Conservation (phyloP, 1,140 invertebrate species). For the Drosophila orosa region DNA sequence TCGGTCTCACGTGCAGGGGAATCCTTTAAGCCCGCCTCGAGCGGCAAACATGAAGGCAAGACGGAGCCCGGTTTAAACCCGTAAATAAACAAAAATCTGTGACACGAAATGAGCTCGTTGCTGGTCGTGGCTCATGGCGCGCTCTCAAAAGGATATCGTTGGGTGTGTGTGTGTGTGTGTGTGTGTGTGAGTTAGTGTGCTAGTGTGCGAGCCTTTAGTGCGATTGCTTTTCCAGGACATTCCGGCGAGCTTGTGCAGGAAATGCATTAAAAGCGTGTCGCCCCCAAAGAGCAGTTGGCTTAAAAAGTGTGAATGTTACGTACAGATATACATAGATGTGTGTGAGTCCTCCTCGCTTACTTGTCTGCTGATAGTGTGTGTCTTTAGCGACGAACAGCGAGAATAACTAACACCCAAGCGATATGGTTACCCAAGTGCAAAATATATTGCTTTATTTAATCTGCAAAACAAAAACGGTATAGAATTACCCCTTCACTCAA, state of each 20-base stretch:
- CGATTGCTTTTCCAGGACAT: slow-evolving; percentile 44
- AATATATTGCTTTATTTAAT: slow-evolving; percentile 26
- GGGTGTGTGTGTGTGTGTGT: slow-evolving; percentile 17
- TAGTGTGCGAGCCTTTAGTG: slow-evolving; percentile 39
- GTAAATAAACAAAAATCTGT: slow-evolving; percentile 72
- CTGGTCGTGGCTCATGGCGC: slow-evolving; percentile 7
- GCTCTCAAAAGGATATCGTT: slow-evolving; percentile 48
- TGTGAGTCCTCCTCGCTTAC: slow-evolving; percentile 5
- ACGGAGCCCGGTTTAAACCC: slow-evolving; percentile 39
- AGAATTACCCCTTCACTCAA: slow-evolving; percentile 2
- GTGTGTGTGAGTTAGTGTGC: slow-evolving; percentile 10
- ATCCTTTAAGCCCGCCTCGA: slow-evolving; percentile 35
- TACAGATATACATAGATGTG: slow-evolving; percentile 6
- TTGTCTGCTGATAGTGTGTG: slow-evolving; percentile 21
- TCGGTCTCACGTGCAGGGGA: slow-evolving; percentile 1
- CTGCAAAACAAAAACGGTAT: not conserved
- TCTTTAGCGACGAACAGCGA: slow-evolving; percentile 15
- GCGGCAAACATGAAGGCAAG: slow-evolving; percentile 32
- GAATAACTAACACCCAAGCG: slow-evolving; percentile 23
- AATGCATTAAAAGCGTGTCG: slow-evolving; percentile 66
- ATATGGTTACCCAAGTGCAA: slow-evolving; percentile 17
- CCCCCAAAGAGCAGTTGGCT: slow-evolving; percentile 45
- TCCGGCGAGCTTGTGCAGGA: slow-evolving; percentile 44
- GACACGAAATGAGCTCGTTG: slow-evolving; percentile 66
- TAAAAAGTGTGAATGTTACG: slow-evolving; percentile 18